Conservation (phyloP, 1,140 invertebrate genomes). For the Mizuhopecten yessoensis region DNA sequence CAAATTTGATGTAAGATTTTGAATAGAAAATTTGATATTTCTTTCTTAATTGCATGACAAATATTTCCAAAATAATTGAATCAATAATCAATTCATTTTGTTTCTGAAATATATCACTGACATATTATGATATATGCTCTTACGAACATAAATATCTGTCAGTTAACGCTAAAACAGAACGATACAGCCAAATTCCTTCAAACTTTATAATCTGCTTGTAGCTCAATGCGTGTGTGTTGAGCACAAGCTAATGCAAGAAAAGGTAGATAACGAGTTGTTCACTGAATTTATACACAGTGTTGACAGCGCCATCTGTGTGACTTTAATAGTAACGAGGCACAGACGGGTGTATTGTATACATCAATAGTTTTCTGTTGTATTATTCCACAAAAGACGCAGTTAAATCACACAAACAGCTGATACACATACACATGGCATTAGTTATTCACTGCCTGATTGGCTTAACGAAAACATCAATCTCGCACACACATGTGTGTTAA, state of each 20-base stretch:
- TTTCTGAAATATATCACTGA: not conserved
- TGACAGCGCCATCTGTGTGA: not conserved
- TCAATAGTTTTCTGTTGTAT: too few species aligned
- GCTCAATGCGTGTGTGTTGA: not conserved
- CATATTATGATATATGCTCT: not conserved
- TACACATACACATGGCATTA: too few species aligned
- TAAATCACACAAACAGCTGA: too few species aligned
- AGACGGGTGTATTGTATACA: too few species aligned
- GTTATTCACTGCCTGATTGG: too few species aligned
- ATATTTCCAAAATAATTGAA: too few species aligned
- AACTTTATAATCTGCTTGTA: not conserved
- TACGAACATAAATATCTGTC: not conserved
- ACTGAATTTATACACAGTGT: slow-evolving; percentile 4
- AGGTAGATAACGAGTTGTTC: not conserved
- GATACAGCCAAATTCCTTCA: not conserved
- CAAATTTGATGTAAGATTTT: too few species aligned
- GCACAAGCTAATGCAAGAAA: slow-evolving; percentile 13
- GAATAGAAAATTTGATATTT: too few species aligned
- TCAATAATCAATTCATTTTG: not conserved
- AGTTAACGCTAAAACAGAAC: not conserved
- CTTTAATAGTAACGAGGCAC: not conserved
- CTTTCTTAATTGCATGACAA: too few species aligned
- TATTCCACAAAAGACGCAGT: too few species aligned
- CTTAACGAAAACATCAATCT: too few species aligned
- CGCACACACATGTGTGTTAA: too few species aligned